These are phyloP conservation scores for Andrena bucephala DNA, from an alignment of 2,888 invertebrate genomes.

Conservation along the genomic window DNA sequence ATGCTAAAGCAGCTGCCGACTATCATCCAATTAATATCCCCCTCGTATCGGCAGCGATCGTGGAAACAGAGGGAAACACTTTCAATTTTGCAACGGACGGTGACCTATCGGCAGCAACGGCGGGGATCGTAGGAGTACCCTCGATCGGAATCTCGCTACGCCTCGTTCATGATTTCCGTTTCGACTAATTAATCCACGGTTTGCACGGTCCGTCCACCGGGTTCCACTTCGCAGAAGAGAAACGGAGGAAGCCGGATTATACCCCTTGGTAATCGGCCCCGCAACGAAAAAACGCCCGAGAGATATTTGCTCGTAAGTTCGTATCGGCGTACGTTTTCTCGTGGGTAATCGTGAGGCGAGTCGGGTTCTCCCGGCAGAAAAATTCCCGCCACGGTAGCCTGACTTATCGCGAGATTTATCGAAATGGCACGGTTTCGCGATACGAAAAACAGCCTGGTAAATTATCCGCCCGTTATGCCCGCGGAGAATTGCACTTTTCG, in stretches of 20 bases:
- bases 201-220: constrained; percentile 31
- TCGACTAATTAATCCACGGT: constrained; percentile 60
- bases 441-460: constrained; percentile 38
- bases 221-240: constrained; percentile 7
- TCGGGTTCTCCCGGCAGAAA: constrained; percentile 16
- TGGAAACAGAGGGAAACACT: constrained; percentile 47
- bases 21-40: constrained; percentile 48
- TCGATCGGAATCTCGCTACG: constrained; percentile 53
- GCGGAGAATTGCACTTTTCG: constrained; percentile 8
- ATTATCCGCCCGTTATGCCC: constrained; percentile 46
- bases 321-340: constrained; percentile 19
- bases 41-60: constrained; percentile 27
- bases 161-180: constrained; percentile 43
- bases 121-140: constrained; percentile 44
- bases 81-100: constrained; percentile 31
- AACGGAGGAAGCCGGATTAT: constrained; percentile 33
- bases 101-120: constrained; percentile 53
- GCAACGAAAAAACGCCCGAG: constrained; percentile 17
- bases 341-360: constrained; percentile 12
- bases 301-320: constrained; percentile 41
- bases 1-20: constrained; percentile 2
- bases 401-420: constrained; percentile 64
- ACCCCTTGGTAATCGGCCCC: constrained; percentile 39
- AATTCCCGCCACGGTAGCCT: constrained; percentile 46
- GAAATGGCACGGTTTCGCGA: constrained; percentile 26